A percentile compares a stretch with the other conserved stretches of the same genome.
Conservation (phyloP, 2,113 vertebrate species). For the Chiloscyllium plagiosum region DNA sequence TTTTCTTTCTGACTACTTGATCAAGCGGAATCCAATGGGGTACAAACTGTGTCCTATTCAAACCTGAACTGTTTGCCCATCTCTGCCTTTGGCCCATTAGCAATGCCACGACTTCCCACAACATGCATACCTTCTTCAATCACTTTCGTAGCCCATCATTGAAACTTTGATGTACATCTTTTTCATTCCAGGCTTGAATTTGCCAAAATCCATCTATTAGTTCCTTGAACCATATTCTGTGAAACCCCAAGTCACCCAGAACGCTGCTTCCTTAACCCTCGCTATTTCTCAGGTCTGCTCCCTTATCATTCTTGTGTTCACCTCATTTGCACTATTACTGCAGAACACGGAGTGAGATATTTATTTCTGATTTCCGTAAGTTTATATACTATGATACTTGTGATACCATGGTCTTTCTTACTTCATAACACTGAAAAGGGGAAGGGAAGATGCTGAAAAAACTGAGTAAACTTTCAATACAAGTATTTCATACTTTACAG, state of each 20-base stretch:
- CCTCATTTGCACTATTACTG: background rate
- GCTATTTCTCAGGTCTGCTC: too few species aligned
- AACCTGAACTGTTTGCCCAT: background rate
- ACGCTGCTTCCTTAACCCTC: too few species aligned
- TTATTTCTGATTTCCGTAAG: background rate
- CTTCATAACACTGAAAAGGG: background rate
- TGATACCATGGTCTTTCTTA: background rate
- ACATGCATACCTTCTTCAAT: background rate
- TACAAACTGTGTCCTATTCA: background rate
- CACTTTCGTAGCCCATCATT: background rate
- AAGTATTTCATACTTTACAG: background rate
- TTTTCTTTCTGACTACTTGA: background rate
- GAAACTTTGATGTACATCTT: background rate
- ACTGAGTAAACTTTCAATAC: background rate
- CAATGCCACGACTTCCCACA: background rate
- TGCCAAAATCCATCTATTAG: background rate
- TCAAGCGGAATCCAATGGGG: background rate
- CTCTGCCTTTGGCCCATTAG: background rate
- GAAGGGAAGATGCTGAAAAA: background rate
- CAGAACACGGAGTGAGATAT: background rate
- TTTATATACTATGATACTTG: background rate
- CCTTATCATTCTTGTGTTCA: too few species aligned
- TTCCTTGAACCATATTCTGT: too few species aligned
- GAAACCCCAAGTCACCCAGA: too few species aligned
- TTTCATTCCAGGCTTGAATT: background rate